phyloP scores from a whole-genome alignment of 2,888 invertebrate species.

The Pheosia tremula region DNA sequence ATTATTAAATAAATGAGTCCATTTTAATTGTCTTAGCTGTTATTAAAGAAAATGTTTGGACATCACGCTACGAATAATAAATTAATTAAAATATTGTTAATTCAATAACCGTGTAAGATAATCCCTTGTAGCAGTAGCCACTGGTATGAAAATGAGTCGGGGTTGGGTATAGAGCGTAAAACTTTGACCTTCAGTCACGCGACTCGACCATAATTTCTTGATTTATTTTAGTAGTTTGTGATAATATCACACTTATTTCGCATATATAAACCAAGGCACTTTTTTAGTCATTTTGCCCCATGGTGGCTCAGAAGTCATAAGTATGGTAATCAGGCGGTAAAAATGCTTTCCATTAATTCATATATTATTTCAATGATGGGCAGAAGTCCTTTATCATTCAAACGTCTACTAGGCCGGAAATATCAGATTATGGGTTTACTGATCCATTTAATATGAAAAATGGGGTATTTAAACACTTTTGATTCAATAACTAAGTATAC shows the following conservation, averaged over 20 bases:
- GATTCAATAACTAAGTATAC: not conserved
- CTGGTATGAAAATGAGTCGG: conserved; percentile 24
- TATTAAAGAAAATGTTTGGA: conserved; percentile 10
- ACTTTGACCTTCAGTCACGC: conserved; percentile 41
- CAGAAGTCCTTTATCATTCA: too few relatives aligned
- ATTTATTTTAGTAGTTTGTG: conserved; percentile 25
- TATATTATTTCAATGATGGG: not conserved
- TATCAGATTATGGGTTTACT: too few relatives aligned
- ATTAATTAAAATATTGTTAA: conserved; percentile 1
- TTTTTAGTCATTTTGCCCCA: not conserved
- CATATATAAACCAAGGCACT: not conserved
- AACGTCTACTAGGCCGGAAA: too few relatives aligned
- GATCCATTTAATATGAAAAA: too few relatives aligned
- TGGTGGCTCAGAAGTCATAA: too few relatives aligned
- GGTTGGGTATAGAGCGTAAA: conserved; percentile 14
- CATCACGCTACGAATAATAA: conserved; percentile 29
- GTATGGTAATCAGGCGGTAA: not conserved
- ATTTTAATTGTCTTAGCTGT: not conserved
- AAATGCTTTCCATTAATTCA: not conserved
- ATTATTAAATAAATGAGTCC: not conserved
- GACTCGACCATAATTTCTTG: conserved; percentile 34
- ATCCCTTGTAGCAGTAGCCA: conserved; percentile 11
- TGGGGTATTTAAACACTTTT: not conserved
- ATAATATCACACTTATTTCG: conserved; percentile 1
- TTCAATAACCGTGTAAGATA: not conserved